phyloP scores from a whole-genome alignment of 1,140 invertebrate genomes.

The Limonius californicus region DNA sequence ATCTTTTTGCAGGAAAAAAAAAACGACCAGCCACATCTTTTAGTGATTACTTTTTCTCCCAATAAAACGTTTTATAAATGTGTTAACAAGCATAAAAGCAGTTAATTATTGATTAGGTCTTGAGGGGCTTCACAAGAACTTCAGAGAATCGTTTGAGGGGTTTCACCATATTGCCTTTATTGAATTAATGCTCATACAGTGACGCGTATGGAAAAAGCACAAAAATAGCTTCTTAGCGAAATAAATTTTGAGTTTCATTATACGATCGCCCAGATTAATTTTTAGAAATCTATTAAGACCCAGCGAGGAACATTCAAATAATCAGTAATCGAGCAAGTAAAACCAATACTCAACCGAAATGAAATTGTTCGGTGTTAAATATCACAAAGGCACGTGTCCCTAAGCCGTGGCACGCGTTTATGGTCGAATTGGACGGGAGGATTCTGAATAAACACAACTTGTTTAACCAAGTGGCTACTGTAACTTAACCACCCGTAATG shows the following conservation, averaged over 20 bases:
- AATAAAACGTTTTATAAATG: no score
- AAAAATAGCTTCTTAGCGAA: no score
- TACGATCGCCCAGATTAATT: no score
- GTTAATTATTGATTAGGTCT: constrained; percentile 22
- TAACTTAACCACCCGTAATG: constrained; percentile 14
- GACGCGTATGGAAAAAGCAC: background rate
- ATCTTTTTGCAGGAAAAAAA: no score
- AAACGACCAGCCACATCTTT: no score
- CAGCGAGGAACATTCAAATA: background rate
- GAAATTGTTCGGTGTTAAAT: constrained; percentile 9
- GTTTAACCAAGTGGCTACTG: constrained; percentile 19
- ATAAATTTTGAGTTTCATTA: no score
- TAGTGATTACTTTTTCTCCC: no score
- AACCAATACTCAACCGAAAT: no score
- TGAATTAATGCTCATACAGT: constrained; percentile 21
- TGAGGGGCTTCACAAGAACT: constrained; percentile 18
- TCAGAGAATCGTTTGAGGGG: constrained; percentile 20
- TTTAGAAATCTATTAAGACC: no score
- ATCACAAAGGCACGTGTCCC: constrained; percentile 18
- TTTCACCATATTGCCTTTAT: constrained; percentile 26
- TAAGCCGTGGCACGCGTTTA: background rate
- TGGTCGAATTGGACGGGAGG: background rate
- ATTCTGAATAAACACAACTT: constrained; percentile 22
- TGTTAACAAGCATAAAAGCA: background rate
- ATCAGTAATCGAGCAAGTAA: no score